Percentiles rank a stretch among this genome's conserved stretches.
These are phyloP conservation scores for Ibidorhyncha struthersii DNA, from an alignment of 2,113 vertebrate species.

Conservation along the genomic window DNA sequence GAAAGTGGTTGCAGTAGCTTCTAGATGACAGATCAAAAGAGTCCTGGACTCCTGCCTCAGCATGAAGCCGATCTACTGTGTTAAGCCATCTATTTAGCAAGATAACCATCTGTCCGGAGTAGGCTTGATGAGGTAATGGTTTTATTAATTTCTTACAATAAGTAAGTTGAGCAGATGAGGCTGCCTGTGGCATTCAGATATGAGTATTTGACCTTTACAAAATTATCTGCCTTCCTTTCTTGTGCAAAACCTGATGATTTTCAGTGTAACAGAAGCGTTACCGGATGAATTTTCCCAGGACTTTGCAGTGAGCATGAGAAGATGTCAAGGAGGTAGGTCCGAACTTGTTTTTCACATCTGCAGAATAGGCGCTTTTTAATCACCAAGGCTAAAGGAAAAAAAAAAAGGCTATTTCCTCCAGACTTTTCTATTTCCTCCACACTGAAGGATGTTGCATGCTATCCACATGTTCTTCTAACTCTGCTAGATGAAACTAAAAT, in stretches of 20 bases:
- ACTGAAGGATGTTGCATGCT: neutral
- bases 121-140: slow-evolving; percentile 18
- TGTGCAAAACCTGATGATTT: neutral
- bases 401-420: neutral
- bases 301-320: neutral
- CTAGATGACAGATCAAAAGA: neutral
- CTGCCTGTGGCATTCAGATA: neutral
- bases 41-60: slow-evolving; percentile 11
- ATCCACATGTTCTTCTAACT: neutral
- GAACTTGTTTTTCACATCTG: neutral
- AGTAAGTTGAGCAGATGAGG: neutral
- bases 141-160: slow-evolving; percentile 39
- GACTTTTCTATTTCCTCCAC: neutral
- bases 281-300: neutral
- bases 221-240: neutral
- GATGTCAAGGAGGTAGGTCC: neutral
- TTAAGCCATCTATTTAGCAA: slow-evolving; percentile 26
- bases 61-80: neutral
- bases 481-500: neutral
- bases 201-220: neutral
- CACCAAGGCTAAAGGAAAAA: neutral
- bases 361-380: neutral
- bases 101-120: slow-evolving; percentile 20
- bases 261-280: neutral
- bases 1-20: neutral